A percentile compares a stretch with the other conserved stretches of the same genome.
Conservation (phyloP, 2,888 invertebrate species). For the Platycheirus albimanus region DNA sequence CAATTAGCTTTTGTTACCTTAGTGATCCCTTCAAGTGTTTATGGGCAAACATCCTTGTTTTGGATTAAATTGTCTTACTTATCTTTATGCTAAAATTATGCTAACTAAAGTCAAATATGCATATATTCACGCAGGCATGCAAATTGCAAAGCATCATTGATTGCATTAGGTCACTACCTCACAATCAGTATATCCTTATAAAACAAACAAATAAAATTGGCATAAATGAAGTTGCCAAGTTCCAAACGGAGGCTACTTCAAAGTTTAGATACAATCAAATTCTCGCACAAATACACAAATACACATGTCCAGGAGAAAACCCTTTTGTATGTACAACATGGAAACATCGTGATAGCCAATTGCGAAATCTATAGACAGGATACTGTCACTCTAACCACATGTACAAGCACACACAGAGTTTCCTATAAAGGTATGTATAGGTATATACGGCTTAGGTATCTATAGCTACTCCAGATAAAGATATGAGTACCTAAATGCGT, state of each 20-base stretch:
- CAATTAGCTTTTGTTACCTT: too few species aligned
- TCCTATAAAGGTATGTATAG: not conserved
- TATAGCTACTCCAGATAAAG: slow-evolving; percentile 2
- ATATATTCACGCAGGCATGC: too few species aligned
- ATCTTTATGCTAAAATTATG: too few species aligned
- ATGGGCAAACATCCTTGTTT: too few species aligned
- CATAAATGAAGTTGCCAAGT: slow-evolving; percentile 6
- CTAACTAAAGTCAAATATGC: too few species aligned
- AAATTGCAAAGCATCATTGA: slow-evolving; percentile 6
- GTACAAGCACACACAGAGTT: not conserved
- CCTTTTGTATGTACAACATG: not conserved
- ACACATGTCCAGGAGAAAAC: not conserved
- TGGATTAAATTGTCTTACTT: too few species aligned
- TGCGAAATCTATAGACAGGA: slow-evolving; percentile 34
- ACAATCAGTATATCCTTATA: slow-evolving; percentile 39
- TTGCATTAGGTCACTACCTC: slow-evolving; percentile 40
- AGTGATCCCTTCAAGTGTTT: too few species aligned
- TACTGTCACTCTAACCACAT: slow-evolving; percentile 29
- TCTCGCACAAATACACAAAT: not conserved
- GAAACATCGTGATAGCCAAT: slow-evolving; percentile 9
- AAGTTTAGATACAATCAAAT: slow-evolving; percentile 5
- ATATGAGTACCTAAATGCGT: too few species aligned
- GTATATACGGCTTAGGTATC: not conserved
- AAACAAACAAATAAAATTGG: slow-evolving; percentile 19
- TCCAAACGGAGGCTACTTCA: slow-evolving; percentile 10